These are phyloP conservation scores for Cheumatopsyche charites DNA, from an alignment of 1,140 invertebrate species.

Conservation along the genomic window DNA sequence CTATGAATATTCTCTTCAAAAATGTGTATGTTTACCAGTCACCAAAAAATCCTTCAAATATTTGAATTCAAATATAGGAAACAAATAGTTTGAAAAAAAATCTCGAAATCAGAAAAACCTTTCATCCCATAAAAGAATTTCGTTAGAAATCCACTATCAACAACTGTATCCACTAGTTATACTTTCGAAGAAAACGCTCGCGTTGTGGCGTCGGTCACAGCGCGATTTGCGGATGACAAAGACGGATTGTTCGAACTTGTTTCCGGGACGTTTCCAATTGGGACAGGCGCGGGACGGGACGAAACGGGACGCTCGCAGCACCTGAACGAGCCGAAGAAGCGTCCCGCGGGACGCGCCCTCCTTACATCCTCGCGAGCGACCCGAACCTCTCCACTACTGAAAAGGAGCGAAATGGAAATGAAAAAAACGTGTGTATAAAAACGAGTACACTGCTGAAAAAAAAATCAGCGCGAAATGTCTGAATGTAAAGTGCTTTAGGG, in stretches of 20 bases:
- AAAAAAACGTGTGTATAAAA: no score
- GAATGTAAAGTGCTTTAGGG: no score
- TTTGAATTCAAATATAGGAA: not conserved
- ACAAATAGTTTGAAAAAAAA: no score
- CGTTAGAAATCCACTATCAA: not conserved
- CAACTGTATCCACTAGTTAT: not conserved
- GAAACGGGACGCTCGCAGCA: not conserved
- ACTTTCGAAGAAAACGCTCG: not conserved
- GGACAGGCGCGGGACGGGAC: no score
- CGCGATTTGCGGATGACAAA: constrained; percentile 21
- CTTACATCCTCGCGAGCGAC: not conserved
- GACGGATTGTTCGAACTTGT: constrained; percentile 15
- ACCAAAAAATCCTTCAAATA: no score
- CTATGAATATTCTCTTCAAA: no score
- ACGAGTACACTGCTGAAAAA: no score
- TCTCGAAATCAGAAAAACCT: no score
- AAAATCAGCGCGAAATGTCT: no score
- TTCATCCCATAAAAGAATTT: no score
- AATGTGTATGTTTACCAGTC: no score
- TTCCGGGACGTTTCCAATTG: constrained; percentile 16
- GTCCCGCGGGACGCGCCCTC: not conserved
- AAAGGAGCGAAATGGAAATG: no score
- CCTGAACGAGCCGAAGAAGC: constrained; percentile 11
- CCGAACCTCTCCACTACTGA: constrained; percentile 1
- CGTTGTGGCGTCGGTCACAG: constrained; percentile 1